A percentile compares a stretch with the other conserved stretches of the same genome.
Evolutionary conservation across 2,113 vertebrate species (phyloP).

Genomic region (Hiodon alosoides): DNA sequence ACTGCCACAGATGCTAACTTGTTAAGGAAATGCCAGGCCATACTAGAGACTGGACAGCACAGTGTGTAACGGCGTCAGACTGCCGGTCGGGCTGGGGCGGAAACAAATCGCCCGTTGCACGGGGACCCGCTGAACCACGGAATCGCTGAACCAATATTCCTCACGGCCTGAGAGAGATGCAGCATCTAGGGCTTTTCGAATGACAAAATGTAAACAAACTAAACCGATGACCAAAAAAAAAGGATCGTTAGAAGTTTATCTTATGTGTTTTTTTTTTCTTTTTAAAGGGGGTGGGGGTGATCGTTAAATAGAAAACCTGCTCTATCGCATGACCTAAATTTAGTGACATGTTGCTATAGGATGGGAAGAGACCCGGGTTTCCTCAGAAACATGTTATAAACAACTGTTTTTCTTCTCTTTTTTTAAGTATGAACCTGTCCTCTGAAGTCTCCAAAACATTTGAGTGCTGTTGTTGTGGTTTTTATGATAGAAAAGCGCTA

Average conservation of each 20-base stretch:
- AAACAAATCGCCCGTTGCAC: constrained; percentile 11
- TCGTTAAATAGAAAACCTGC: neutral
- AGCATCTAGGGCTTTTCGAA: constrained; percentile 50
- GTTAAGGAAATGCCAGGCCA: constrained; percentile 9
- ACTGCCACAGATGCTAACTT: neutral
- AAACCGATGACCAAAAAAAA: constrained; percentile 1
- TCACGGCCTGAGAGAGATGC: constrained; percentile 51
- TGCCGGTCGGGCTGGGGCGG: constrained; percentile 8
- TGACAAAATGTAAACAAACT: neutral
- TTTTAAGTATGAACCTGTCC: constrained; percentile 27
- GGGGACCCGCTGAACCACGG: neutral
- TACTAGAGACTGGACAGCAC: constrained; percentile 23
- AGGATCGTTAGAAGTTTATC: neutral
- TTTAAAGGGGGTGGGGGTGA: neutral
- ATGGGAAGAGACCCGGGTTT: constrained; percentile 31
- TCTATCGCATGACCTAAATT: constrained; percentile 4
- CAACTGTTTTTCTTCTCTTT: constrained; percentile 32
- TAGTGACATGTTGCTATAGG: neutral
- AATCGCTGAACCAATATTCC: constrained; percentile 5
- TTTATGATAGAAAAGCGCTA: constrained; percentile 36
- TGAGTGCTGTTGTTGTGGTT: constrained; percentile 14
- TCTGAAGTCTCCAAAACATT: constrained; percentile 48
- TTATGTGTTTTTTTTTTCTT: too few species aligned
- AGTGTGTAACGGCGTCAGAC: constrained; percentile 22
- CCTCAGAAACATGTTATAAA: constrained; percentile 46